These are phyloP conservation scores for Hippasteria phrygiana DNA, from an alignment of 53 echinoderm and acorn worm genomes.

Conservation along the genomic window DNA sequence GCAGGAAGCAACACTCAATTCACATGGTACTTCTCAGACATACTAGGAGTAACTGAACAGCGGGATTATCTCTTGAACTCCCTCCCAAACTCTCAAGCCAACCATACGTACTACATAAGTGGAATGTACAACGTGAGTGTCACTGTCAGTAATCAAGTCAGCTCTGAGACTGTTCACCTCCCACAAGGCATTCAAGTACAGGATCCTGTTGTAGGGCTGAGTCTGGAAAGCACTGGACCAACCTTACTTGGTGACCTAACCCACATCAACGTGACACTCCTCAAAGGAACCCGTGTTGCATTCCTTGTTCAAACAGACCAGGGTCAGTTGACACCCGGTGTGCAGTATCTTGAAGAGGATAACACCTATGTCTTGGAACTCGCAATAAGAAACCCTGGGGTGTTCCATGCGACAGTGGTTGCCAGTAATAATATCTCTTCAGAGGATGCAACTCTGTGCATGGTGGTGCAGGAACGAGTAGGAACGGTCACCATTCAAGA, in stretches of 20 bases:
- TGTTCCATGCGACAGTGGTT: constrained; percentile 69
- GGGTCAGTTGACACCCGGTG: constrained; percentile 10
- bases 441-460: constrained; percentile 18
- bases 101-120: constrained; percentile 70
- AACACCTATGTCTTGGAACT: constrained; percentile 59
- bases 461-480: constrained; percentile 75
- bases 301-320: constrained; percentile 47
- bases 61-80: not conserved
- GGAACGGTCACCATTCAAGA: constrained; percentile 60
- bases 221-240: constrained; percentile 52
- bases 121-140: constrained; percentile 80
- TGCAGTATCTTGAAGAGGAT: not conserved
- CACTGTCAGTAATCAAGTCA: constrained; percentile 79
- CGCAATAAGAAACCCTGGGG: constrained; percentile 48
- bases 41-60: constrained; percentile 36
- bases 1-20: constrained; percentile 72
- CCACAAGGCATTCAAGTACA: constrained; percentile 55
- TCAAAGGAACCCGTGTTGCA: constrained; percentile 71
- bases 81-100: constrained; percentile 40
- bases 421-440: constrained; percentile 82
- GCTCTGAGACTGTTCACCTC: constrained; percentile 33
- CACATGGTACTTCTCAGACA: constrained; percentile 72
- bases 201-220: constrained; percentile 72
- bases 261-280: constrained; percentile 53
- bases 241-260: constrained; percentile 63